Percentiles rank a stretch among this genome's conserved stretches.
Evolutionary conservation across 1,140 invertebrate genomes (phyloP).

Genomic region (Sesamia nonagrioides): DNA sequence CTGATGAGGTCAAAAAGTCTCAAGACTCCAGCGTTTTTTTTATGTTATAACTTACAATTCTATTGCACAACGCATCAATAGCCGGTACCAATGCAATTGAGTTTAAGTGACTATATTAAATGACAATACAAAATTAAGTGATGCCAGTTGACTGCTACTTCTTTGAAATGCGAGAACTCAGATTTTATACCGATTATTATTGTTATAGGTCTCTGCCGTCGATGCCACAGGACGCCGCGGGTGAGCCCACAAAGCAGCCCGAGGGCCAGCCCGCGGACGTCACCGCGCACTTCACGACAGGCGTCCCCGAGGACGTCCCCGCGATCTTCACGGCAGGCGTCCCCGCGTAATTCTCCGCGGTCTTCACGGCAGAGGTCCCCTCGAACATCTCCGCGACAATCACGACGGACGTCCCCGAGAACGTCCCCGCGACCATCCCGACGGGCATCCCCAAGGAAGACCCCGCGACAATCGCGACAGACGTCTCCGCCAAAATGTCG

Average conservation of each 20-base stretch:
- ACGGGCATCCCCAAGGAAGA: background rate
- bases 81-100: background rate
- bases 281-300: background rate
- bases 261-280: conserved; percentile 1
- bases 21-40: too few species aligned
- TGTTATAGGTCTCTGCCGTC: conserved; percentile 25
- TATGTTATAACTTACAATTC: too few species aligned
- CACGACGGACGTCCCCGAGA: background rate
- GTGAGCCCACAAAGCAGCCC: background rate
- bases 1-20: too few species aligned
- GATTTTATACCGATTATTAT: conserved; percentile 15
- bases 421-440: background rate
- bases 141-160: background rate
- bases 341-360: background rate
- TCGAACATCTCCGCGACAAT: background rate
- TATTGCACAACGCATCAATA: too few species aligned
- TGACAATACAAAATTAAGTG: background rate
- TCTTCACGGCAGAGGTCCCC: background rate
- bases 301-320: background rate
- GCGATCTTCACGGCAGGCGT: background rate
- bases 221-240: background rate
- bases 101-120: background rate
- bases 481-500: background rate
- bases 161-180: background rate
- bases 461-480: background rate